Evolutionary conservation across 2,113 vertebrate species (phyloP), one percentile per base, ranked within the genome.

Genomic region (Lophochroa leadbeateri): DNA sequence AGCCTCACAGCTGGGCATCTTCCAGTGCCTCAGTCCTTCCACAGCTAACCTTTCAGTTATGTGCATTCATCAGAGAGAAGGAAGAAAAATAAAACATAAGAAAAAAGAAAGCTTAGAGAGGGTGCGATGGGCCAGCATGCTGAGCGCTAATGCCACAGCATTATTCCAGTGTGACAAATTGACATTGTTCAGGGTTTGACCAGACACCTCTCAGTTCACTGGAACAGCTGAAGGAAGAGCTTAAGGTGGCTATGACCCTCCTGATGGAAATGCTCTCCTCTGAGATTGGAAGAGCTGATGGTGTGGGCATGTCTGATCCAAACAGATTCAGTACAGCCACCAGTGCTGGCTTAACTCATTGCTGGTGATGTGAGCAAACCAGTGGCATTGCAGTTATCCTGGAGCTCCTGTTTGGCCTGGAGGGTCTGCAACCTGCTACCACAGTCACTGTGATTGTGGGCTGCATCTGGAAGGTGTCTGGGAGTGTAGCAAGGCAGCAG

Each of bases 21-120:
- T 52, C 68, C 75, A 41, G 13, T 60, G n/a, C 58, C 25, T 39
- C 58, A 44, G 63, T 53, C 21, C 46, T 78, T 96, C 68, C 52
- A 78, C 78, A 72, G 82, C 46, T 90, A 65, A 86, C 58, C 49
- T 79, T 95, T 90, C 80, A 76, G 25, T 78, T 50, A 19, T 21
- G 43, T 95, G 70, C 70, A 78, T 61, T 74, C 65, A 47, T 61
- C 17, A 81, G 78, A 92, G 55, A 89, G 46, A 28, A 87, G 78
- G 20, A 27, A 50, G 39, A 72, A 60, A 65, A 93, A 69, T 74
- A 41, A 70, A 68, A 53, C 31, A 19, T 60, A 16, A 61, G 43
- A 50, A 63, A 46, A 77, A 70, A 90, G 53, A 43, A 75, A 90
- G 49, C n/a, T 80, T 31, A 50, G 78, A 65, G 47, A 46, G 25